Evolutionary conservation across 2,113 vertebrate species (phyloP).

Genomic region (Gallinago jamesoni): DNA sequence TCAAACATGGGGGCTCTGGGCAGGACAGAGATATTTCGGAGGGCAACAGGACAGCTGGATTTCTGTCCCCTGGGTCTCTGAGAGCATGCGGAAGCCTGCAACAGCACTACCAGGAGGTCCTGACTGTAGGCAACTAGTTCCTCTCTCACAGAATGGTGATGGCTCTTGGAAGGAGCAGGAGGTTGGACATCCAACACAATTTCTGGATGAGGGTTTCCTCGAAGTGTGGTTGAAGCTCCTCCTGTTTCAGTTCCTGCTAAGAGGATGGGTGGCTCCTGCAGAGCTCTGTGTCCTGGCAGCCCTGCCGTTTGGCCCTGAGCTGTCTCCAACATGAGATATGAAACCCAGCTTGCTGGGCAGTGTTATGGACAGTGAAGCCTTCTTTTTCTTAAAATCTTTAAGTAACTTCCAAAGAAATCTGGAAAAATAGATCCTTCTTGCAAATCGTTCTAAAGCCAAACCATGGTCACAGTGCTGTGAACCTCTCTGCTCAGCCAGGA

Average conservation of each 20-base stretch:
- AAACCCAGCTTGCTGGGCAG: background rate
- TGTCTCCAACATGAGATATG: background rate
- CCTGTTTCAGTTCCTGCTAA: background rate
- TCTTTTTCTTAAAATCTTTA: background rate
- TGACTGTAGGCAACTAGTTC: background rate
- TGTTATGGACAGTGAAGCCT: background rate
- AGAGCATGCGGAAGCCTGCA: conserved; percentile 71
- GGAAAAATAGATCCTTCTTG: background rate
- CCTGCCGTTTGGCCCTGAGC: background rate
- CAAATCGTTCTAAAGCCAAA: background rate
- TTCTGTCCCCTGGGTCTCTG: conserved; percentile 61
- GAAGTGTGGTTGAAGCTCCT: background rate
- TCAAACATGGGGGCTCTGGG: conserved; percentile 77
- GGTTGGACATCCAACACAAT: background rate
- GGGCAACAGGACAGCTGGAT: conserved; percentile 74
- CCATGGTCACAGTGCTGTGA: too few species aligned
- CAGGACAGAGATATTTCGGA: conserved; percentile 78
- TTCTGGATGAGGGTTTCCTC: background rate
- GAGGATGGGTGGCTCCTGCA: background rate
- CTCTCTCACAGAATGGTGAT: background rate
- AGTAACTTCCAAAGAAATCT: background rate
- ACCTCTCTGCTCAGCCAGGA: background rate
- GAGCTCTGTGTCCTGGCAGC: background rate
- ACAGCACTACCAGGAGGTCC: background rate
- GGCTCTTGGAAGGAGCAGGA: background rate